Evolutionary conservation across 2,888 invertebrate species (phyloP).

Genomic region (Polymixis lichenea): DNA sequence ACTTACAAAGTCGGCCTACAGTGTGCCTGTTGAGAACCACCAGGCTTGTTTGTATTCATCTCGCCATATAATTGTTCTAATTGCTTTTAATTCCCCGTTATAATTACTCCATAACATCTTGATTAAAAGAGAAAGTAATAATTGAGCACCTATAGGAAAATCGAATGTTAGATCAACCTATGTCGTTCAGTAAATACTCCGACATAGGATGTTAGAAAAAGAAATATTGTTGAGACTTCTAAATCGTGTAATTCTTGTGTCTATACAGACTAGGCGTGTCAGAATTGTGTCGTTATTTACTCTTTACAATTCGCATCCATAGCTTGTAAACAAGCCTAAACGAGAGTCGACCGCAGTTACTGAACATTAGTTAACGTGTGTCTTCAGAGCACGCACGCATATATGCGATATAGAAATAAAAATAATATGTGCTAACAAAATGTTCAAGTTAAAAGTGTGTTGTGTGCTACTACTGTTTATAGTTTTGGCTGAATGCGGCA

Average conservation of each 20-base stretch:
- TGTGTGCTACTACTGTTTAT: slow-evolving; percentile 65
- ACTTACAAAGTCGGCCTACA: slow-evolving; percentile 40
- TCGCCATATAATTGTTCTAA: slow-evolving; percentile 51
- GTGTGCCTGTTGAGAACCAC: slow-evolving; percentile 26
- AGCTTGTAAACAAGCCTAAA: slow-evolving; percentile 59
- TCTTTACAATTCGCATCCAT: slow-evolving; percentile 30
- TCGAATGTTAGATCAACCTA: slow-evolving; percentile 33
- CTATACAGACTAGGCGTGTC: background rate
- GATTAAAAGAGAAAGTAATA: slow-evolving; percentile 65
- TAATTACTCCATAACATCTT: slow-evolving; percentile 57
- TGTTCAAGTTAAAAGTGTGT: slow-evolving; percentile 67
- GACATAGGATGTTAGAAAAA: no score
- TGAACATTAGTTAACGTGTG: slow-evolving; percentile 61
- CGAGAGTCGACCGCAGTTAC: slow-evolving; percentile 36
- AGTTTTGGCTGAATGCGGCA: slow-evolving; percentile 64
- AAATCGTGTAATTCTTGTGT: background rate
- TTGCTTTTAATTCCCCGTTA: slow-evolving; percentile 61
- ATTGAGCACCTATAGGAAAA: slow-evolving; percentile 50
- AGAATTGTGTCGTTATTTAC: slow-evolving; percentile 9
- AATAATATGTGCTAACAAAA: slow-evolving; percentile 67
- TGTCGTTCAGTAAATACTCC: slow-evolving; percentile 11
- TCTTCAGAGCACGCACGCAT: slow-evolving; percentile 59
- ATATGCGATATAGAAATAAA: slow-evolving; percentile 47
- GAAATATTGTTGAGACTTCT: background rate
- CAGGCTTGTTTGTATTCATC: slow-evolving; percentile 48